These are phyloP conservation scores for Herminia tarsipennalis DNA, from an alignment of 2,888 invertebrate genomes.

Conservation along the genomic window DNA sequence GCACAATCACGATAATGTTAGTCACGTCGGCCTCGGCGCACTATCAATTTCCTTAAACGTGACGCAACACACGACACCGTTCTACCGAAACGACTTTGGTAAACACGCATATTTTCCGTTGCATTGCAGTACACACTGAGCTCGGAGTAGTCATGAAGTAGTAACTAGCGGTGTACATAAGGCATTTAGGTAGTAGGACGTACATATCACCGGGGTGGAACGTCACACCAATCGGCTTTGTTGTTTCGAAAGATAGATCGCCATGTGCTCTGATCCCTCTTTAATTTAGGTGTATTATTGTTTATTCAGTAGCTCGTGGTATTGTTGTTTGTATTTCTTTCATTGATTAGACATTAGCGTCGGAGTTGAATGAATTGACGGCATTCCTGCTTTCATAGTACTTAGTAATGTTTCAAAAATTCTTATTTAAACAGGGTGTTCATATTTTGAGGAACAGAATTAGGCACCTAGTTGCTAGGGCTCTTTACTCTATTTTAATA, in stretches of 20 bases:
- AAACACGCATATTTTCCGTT: slow-evolving; percentile 86
- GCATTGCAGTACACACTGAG: slow-evolving; percentile 86
- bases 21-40: slow-evolving; percentile 83
- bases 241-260: slow-evolving; percentile 84
- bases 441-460: too few species aligned
- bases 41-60: slow-evolving; percentile 85
- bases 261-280: slow-evolving; percentile 80
- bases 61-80: slow-evolving; percentile 85
- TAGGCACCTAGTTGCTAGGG: too few species aligned
- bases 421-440: slow-evolving; percentile 1
- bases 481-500: too few species aligned
- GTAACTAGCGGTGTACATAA: slow-evolving; percentile 86
- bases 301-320: slow-evolving; percentile 43
- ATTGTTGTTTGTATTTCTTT: slow-evolving; percentile 36
- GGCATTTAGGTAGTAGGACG: slow-evolving; percentile 86
- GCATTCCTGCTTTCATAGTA: slow-evolving; percentile 8
- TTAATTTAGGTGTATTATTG: slow-evolving; percentile 63
- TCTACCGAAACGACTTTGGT: slow-evolving; percentile 86
- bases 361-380: slow-evolving; percentile 16
- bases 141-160: slow-evolving; percentile 86
- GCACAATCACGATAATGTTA: slow-evolving; percentile 77
- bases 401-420: slow-evolving; percentile 9
- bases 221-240: slow-evolving; percentile 86
- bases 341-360: slow-evolving; percentile 36
- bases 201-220: slow-evolving; percentile 85